A percentile compares a stretch with the other conserved stretches of the same genome.
These are phyloP conservation scores for Pseudorasbora parva DNA, from an alignment of 2,113 vertebrate species.

Conservation along the genomic window DNA sequence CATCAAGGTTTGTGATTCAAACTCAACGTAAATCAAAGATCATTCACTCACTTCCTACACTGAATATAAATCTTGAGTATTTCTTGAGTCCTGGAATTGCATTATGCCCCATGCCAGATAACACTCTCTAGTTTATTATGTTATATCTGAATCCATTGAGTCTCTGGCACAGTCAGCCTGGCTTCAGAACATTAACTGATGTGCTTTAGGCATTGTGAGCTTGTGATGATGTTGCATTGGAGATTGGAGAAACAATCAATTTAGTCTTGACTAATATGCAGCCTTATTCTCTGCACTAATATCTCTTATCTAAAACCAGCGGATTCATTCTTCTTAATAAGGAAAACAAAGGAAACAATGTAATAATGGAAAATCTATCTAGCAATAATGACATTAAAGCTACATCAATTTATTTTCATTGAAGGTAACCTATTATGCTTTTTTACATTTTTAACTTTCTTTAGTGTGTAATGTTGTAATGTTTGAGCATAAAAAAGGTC, in stretches of 20 bases:
- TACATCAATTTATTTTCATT: neutral
- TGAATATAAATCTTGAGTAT: constrained; percentile 43
- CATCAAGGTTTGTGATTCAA: neutral
- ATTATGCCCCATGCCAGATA: constrained; percentile 34
- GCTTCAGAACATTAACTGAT: constrained; percentile 38
- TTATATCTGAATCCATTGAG: constrained; percentile 40
- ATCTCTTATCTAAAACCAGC: constrained; percentile 21
- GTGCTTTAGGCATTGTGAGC: constrained; percentile 27
- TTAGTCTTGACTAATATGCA: constrained; percentile 38
- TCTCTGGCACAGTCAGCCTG: constrained; percentile 19
- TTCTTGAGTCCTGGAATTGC: constrained; percentile 33
- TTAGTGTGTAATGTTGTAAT: neutral
- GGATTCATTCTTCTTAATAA: constrained; percentile 14
- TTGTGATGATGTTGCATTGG: constrained; percentile 36
- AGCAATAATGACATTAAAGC: neutral
- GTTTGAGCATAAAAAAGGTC: neutral
- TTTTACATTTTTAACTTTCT: no score
- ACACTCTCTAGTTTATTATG: constrained; percentile 37
- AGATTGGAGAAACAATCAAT: constrained; percentile 34
- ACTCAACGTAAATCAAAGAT: constrained; percentile 34
- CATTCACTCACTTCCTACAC: neutral
- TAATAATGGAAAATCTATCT: neutral
- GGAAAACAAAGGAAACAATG: neutral
- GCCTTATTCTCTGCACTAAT: constrained; percentile 13
- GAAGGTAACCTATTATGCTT: neutral